A percentile compares a stretch with the other conserved stretches of the same genome.
phyloP scores from a whole-genome alignment of 2,113 vertebrate genomes.

The Columba janthina region DNA sequence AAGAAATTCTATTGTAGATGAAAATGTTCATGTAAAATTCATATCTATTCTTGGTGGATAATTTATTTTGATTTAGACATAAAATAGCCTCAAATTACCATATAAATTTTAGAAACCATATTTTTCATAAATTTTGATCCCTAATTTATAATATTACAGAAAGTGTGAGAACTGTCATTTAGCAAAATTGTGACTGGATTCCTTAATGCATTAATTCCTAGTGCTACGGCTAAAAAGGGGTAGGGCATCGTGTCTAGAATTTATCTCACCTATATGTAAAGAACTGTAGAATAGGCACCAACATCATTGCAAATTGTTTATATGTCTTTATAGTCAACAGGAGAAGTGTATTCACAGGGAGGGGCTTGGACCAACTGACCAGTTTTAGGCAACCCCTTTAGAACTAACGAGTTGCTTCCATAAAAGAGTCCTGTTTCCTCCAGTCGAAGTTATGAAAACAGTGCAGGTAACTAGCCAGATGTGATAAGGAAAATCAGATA shows the following conservation, averaged over 20 bases:
- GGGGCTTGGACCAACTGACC: background rate
- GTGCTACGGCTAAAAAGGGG: fast-evolving
- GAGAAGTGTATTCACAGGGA: background rate
- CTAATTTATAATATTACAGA: background rate
- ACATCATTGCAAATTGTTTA: background rate
- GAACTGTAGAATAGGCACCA: background rate
- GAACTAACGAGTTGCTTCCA: background rate
- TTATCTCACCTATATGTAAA: background rate
- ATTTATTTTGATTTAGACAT: background rate
- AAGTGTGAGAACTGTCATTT: background rate
- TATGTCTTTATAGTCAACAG: fast-evolving
- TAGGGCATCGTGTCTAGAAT: background rate
- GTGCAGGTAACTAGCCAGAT: background rate
- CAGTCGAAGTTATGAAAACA: background rate
- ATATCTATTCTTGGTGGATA: background rate
- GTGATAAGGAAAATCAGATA: background rate
- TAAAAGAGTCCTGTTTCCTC: background rate
- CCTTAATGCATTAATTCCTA: background rate
- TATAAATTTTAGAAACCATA: background rate
- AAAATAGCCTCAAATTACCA: background rate
- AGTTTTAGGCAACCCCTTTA: background rate
- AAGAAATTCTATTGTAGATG: background rate
- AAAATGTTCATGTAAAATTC: background rate
- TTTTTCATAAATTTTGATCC: background rate
- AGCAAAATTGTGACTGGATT: background rate